Evolutionary conservation across 30 jellyfish, hydroid and myxozoan genomes (phyloP).

Genomic region (Hydractinia symbiolongicarpus): DNA sequence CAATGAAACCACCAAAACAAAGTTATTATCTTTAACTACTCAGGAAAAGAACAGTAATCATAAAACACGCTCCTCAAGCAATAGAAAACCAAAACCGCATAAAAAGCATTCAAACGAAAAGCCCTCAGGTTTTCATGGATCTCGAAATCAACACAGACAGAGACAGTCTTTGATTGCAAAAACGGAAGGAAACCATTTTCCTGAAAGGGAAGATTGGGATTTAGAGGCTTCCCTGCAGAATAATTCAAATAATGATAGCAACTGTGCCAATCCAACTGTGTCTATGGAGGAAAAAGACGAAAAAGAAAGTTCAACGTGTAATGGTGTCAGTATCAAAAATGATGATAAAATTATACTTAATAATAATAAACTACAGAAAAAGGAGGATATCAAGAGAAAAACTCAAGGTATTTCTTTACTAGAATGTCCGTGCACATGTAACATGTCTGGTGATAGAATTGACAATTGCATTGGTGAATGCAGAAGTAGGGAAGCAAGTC

Average conservation of each 20-base stretch:
- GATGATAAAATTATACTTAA: too few relatives aligned
- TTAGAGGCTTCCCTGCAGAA: not conserved
- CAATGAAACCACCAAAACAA: not conserved
- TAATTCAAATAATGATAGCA: not conserved
- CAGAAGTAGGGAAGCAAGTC: not conserved
- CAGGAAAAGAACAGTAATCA: too few relatives aligned
- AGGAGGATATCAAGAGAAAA: conserved; percentile 17
- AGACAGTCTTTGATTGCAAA: not conserved
- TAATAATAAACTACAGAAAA: too few relatives aligned
- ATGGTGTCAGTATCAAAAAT: too few relatives aligned
- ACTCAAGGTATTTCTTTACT: conserved; percentile 29
- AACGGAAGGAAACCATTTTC: not conserved
- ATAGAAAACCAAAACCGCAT: not conserved
- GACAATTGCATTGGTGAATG: not conserved
- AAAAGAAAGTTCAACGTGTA: too few relatives aligned
- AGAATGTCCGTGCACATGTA: conserved; percentile 28
- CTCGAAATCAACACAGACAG: not conserved
- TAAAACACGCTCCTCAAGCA: not conserved
- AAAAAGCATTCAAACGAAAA: not conserved
- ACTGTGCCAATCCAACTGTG: too few relatives aligned
- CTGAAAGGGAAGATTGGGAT: conserved; percentile 25
- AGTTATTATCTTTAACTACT: not conserved
- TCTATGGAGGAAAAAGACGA: too few relatives aligned
- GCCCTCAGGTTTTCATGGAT: not conserved
- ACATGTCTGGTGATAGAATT: not conserved